Base-by-base conservation (phyloP, 1,140 invertebrate genomes). In the Heliconius melpomene region DNA sequence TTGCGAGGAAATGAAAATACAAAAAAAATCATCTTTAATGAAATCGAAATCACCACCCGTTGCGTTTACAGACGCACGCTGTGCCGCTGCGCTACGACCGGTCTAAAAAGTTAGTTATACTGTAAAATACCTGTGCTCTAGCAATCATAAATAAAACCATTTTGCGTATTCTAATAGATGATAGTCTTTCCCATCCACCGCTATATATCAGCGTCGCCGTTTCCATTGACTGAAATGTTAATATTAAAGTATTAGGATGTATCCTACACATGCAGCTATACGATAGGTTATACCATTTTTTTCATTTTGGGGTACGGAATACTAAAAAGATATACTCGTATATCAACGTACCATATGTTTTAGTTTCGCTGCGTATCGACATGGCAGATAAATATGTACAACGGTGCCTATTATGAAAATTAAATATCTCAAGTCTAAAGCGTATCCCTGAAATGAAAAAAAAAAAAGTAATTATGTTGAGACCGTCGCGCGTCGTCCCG, bases 351-450 rank as follows among this genome's bases (percentile, higher is more conserved):
- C 89, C 84, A 83, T 83, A 23, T 76, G 66, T 54, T 88, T 84
- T 3, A 90, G 50, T 71, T 88, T 88, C 2, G 87, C 81, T 1
- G 86, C 84, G 72, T 89, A 88, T 0, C 81, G 82, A 36, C 89
- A 90, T 0, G 89, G 89, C 40, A 89, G 54, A 70, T 88, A 89
- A 16, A 90, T 89, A 66, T 89, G 87, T 7, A 86, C 75, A 2
- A 87, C 77, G 0, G 83, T 82, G 1, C 83, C 88, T 9, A 79
- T 60, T n/a, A 85, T 85, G 72, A 89, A 90, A 72, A 89, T 81
- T 26, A 87, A 76, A 75, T 89, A 90, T 8, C 86, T 73, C 2
- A 88, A 32, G 50, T 90, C 89, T 20, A 90, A 83, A 3, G 83
- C 86, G 73, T 84, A 86, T 1, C 87, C 88, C 89, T 90, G 18